Evolutionary conservation across 1,140 invertebrate genomes (phyloP).

Genomic region (Diprion similis): DNA sequence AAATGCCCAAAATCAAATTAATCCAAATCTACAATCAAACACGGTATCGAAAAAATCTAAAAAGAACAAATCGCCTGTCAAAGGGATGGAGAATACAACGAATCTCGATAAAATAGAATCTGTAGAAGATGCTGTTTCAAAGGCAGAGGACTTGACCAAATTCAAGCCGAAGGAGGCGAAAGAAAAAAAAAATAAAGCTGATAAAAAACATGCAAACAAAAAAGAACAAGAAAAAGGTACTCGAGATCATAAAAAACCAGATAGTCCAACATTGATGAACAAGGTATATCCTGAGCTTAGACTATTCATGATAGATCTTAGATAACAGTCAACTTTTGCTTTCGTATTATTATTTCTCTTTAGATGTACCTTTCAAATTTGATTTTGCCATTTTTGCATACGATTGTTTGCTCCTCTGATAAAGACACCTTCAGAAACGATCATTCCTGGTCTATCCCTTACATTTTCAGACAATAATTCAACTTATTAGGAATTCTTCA

Average conservation of each 20-base stretch:
- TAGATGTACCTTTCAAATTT: no score
- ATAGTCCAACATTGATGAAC: not conserved
- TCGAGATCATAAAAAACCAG: conserved; percentile 38
- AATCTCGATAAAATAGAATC: conserved; percentile 16
- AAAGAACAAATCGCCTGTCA: conserved; percentile 33
- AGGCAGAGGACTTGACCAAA: conserved; percentile 31
- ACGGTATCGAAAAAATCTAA: conserved; percentile 41
- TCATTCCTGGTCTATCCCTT: no score
- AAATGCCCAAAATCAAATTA: conserved; percentile 31
- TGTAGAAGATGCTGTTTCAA: conserved; percentile 18
- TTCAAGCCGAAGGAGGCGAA: conserved; percentile 46
- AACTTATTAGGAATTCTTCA: no score
- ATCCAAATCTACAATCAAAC: conserved; percentile 34
- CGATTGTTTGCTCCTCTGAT: no score
- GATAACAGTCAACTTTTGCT: conserved; percentile 9
- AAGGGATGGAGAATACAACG: conserved; percentile 26
- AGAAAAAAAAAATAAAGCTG: conserved; percentile 54
- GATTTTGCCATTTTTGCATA: no score
- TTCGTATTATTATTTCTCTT: no score
- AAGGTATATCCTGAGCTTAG: not conserved
- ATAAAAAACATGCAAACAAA: conserved; percentile 46
- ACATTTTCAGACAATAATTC: no score
- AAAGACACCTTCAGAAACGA: no score
- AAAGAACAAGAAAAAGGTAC: conserved; percentile 35
- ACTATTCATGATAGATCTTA: not conserved